Evolutionary conservation across 2,113 vertebrate genomes (phyloP).

Genomic region (Chiloscyllium plagiosum): DNA sequence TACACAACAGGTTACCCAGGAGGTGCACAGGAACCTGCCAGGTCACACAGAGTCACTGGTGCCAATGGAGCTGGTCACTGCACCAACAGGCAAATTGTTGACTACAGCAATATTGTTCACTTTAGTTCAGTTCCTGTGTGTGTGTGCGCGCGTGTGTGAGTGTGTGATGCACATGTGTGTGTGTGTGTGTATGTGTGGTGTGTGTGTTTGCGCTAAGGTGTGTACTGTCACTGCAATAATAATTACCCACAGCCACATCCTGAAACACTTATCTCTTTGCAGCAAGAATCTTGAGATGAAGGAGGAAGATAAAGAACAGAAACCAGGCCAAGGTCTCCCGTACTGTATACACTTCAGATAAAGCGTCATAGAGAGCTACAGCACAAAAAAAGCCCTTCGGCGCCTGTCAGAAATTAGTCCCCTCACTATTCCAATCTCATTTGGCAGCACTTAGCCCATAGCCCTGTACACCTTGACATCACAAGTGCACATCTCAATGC

Average conservation of each 20-base stretch:
- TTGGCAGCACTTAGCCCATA: too few relatives aligned
- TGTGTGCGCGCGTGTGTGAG: neutral
- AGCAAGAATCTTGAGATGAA: neutral
- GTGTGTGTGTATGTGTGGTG: too few relatives aligned
- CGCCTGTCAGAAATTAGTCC: too few relatives aligned
- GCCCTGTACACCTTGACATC: too few relatives aligned
- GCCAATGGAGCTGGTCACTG: neutral
- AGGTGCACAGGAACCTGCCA: neutral
- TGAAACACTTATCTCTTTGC: neutral
- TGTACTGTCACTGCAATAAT: neutral
- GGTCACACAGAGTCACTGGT: neutral
- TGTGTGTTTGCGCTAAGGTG: neutral
- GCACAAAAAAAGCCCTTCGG: too few relatives aligned
- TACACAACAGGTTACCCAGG: neutral
- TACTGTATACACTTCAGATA: neutral
- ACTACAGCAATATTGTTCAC: neutral
- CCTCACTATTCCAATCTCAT: too few relatives aligned
- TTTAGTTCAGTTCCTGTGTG: neutral
- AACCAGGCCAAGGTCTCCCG: neutral
- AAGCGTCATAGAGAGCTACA: too few relatives aligned
- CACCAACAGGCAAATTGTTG: neutral
- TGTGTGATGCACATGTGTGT: too few relatives aligned
- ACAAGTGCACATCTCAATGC: too few relatives aligned
- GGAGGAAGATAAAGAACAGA: neutral
- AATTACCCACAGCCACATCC: neutral